Conservation (phyloP, 35 echinoderm and acorn worm species). For the Ptychodera flava region DNA sequence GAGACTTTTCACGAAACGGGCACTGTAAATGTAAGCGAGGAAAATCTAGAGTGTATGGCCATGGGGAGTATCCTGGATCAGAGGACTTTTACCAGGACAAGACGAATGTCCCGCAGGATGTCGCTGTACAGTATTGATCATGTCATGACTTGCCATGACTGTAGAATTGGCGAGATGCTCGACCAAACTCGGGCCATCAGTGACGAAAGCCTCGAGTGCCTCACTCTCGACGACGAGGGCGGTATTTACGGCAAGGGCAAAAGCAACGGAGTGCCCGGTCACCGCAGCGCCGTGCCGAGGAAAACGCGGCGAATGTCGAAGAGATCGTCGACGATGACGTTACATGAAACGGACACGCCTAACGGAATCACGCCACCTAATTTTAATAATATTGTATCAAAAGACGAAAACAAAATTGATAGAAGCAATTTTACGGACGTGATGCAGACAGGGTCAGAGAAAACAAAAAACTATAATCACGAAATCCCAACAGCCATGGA, state of each 20-base stretch:
- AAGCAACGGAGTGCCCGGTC: neutral
- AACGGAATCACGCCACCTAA: neutral
- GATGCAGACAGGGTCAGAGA: neutral
- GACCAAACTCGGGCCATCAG: neutral
- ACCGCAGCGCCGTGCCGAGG: neutral
- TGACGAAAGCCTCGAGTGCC: neutral
- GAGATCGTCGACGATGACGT: neutral
- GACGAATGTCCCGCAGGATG: neutral
- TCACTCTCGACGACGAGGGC: neutral
- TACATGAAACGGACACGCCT: neutral
- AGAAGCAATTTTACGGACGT: neutral
- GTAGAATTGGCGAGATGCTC: neutral
- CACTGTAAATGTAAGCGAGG: neutral
- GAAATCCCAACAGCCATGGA: neutral
- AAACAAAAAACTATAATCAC: neutral
- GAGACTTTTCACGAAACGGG: neutral
- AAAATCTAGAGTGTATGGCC: neutral
- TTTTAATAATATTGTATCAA: neutral
- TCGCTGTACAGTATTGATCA: neutral
- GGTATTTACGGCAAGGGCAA: neutral
- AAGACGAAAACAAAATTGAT: neutral
- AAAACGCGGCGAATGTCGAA: neutral
- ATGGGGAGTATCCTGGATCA: neutral
- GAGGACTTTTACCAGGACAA: neutral
- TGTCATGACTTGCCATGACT: neutral